Evolutionary conservation across 2,797 vertebrate genomes (phyloP).

Genomic region (Urocyon cinereoargenteus): DNA sequence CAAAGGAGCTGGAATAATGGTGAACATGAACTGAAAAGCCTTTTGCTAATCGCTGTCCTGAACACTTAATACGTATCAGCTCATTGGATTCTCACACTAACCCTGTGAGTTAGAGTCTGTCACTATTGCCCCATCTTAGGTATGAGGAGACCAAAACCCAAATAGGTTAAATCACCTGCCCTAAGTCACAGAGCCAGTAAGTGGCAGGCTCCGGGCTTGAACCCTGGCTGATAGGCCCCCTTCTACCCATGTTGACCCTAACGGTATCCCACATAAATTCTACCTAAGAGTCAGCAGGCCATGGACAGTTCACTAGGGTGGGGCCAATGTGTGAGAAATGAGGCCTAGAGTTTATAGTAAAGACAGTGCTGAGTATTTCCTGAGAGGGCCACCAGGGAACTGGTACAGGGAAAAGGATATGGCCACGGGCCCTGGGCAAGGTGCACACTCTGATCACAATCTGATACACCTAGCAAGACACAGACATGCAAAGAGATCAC

Average conservation of each 20-base stretch:
- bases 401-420: background rate
- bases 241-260: background rate
- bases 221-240: background rate
- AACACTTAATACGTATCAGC: background rate
- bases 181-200: background rate
- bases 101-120: no score
- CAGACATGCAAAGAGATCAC: background rate
- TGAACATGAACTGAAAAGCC: accelerated
- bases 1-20: background rate
- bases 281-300: background rate
- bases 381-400: accelerated
- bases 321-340: background rate
- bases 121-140: background rate
- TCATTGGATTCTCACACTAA: background rate
- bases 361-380: no score
- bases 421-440: accelerated
- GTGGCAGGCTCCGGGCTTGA: background rate
- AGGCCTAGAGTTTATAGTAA: accelerated
- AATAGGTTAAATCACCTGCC: background rate
- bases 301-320: accelerated
- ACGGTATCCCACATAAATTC: background rate
- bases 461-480: background rate
- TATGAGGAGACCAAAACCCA: background rate
- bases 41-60: background rate
- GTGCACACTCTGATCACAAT: background rate